These are phyloP conservation scores for Pristionchus fissidentatus DNA, from an alignment of 2,888 invertebrate species.

Conservation along the genomic window DNA sequence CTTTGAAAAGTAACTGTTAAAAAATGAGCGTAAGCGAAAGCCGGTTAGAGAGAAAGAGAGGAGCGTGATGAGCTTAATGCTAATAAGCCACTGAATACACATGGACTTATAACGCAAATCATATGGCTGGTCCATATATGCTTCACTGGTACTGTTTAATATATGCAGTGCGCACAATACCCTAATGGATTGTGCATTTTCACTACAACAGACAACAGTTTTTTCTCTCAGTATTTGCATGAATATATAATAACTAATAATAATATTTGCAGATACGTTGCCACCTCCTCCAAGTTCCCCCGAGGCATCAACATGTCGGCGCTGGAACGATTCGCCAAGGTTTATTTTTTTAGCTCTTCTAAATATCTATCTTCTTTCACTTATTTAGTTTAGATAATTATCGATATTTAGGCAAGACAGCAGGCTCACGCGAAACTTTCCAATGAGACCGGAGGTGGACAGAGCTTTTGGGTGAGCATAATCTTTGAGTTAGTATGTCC, in stretches of 20 bases:
- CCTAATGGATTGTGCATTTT: no score
- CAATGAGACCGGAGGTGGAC: constrained; percentile 51
- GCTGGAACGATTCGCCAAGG: constrained; percentile 60
- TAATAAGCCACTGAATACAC: not conserved
- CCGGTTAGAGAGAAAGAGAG: no score
- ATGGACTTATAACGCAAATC: no score
- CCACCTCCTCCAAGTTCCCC: constrained; percentile 64
- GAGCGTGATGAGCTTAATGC: no score
- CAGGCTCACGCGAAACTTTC: constrained; percentile 47
- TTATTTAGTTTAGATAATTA: no score
- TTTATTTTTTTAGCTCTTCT: no score
- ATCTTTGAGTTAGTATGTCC: no score
- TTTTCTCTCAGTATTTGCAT: not conserved
- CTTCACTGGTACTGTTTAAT: not conserved
- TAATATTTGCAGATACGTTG: constrained; percentile 66
- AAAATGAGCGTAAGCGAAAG: not conserved
- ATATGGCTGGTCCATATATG: no score
- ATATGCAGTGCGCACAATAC: no score
- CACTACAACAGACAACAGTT: no score
- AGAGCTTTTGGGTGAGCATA: constrained; percentile 52
- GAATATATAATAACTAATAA: not conserved
- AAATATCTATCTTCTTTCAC: no score
- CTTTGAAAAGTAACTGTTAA: not conserved
- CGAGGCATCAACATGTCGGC: constrained; percentile 68
- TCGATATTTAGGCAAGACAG: constrained; percentile 53